phyloP scores from a whole-genome alignment of 2,113 vertebrate species.

The Microcebus ravelobensis region DNA sequence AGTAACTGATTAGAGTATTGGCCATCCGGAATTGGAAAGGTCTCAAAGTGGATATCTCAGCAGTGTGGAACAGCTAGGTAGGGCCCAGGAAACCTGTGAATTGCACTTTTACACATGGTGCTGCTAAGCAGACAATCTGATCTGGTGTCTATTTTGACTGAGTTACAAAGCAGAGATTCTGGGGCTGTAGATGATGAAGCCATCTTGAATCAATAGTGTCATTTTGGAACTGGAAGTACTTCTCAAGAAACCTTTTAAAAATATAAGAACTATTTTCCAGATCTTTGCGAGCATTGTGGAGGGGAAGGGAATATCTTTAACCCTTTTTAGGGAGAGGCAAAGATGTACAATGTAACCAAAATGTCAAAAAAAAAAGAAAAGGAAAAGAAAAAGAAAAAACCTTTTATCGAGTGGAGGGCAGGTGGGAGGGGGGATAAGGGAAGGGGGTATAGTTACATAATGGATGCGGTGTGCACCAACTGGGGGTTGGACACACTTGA shows the following conservation, averaged over 20 bases:
- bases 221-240: neutral
- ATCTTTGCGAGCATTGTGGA: no score
- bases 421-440: no score
- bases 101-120: neutral
- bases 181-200: neutral
- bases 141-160: neutral
- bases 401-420: no score
- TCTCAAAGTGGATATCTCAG: neutral
- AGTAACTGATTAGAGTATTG: neutral
- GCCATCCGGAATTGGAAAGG: neutral
- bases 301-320: no score
- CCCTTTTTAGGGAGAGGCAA: no score
- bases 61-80: neutral
- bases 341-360: no score
- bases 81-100: neutral
- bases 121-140: neutral
- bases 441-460: no score
- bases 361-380: no score
- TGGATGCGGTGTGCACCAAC: no score
- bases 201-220: neutral
- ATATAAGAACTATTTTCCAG: neutral
- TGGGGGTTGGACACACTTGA: no score
- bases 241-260: neutral
- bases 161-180: neutral
- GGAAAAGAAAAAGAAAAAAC: no score